Conservation (phyloP, 2,113 vertebrate species). For the Garra rufa region DNA sequence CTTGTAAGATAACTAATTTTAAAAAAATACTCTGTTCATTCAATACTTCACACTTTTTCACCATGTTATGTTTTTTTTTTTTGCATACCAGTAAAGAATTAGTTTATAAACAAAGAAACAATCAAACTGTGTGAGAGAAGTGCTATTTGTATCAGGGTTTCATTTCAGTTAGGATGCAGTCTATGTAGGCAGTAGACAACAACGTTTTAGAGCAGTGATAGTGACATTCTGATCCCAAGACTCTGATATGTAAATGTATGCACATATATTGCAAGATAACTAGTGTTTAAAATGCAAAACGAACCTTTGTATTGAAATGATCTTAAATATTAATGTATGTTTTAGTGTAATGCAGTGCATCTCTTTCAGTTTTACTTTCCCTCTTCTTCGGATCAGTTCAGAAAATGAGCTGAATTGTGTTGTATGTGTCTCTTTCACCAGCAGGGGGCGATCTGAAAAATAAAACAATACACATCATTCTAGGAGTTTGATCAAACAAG, state of each 20-base stretch:
- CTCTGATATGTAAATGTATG: constrained; percentile 25
- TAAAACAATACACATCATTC: constrained; percentile 1
- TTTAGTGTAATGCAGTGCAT: background rate
- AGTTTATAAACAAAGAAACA: background rate
- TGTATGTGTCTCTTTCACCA: constrained; percentile 29
- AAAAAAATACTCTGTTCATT: too few relatives aligned
- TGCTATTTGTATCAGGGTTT: background rate
- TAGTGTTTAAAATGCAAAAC: constrained; percentile 11
- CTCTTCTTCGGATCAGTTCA: background rate
- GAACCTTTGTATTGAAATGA: background rate
- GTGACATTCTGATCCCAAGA: constrained; percentile 17
- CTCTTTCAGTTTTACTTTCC: background rate
- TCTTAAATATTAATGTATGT: background rate
- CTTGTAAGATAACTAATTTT: background rate
- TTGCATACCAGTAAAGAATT: background rate
- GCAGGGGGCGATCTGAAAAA: constrained; percentile 52
- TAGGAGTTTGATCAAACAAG: background rate
- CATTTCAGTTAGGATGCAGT: constrained; percentile 10
- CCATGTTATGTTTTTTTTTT: too few relatives aligned
- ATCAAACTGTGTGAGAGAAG: background rate
- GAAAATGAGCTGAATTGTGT: background rate
- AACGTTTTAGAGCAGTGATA: background rate
- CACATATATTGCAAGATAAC: constrained; percentile 21
- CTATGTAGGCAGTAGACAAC: constrained; percentile 16
- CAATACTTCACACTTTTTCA: background rate